phyloP scores from a whole-genome alignment of 2,888 invertebrate species.

The Crepidodera aurea region DNA sequence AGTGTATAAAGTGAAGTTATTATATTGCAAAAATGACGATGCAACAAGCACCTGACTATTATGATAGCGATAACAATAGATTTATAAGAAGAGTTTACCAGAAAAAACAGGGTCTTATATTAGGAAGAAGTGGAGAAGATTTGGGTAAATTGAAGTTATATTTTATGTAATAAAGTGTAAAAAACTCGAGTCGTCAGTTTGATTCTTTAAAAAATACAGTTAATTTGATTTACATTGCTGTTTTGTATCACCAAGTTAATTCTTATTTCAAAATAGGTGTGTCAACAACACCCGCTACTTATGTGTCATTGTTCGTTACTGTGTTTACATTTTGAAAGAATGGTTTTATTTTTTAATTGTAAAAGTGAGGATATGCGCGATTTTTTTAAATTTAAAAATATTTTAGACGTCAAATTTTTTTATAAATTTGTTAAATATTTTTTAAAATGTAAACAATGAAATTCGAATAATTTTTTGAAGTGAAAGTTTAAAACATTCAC shows the following conservation, averaged over 20 bases:
- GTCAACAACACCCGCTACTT: constrained; percentile 13
- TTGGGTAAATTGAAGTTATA: constrained; percentile 11
- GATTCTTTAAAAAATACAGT: background rate
- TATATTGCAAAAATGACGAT: constrained; percentile 19
- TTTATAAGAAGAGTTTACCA: constrained; percentile 11
- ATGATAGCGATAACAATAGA: constrained; percentile 15
- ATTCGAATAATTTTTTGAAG: no score
- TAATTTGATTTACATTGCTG: background rate
- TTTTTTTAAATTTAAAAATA: no score
- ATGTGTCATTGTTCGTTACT: constrained; percentile 10
- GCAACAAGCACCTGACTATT: constrained; percentile 1
- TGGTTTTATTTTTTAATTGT: no score
- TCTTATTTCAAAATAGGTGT: constrained; percentile 15
- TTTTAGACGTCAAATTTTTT: no score
- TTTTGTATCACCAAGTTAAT: background rate
- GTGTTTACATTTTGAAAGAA: background rate
- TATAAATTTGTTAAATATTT: no score
- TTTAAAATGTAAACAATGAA: no score
- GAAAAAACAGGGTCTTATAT: constrained; percentile 9
- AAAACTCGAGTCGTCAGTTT: no score
- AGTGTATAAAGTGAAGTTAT: constrained; percentile 4
- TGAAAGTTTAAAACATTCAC: no score
- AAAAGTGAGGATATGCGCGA: no score
- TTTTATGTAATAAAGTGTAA: no score
- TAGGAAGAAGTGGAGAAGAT: constrained; percentile 8